Percentiles rank a stretch among this genome's conserved stretches.
Evolutionary conservation across 2,888 invertebrate genomes (phyloP).

Genomic region (Seira ritae): DNA sequence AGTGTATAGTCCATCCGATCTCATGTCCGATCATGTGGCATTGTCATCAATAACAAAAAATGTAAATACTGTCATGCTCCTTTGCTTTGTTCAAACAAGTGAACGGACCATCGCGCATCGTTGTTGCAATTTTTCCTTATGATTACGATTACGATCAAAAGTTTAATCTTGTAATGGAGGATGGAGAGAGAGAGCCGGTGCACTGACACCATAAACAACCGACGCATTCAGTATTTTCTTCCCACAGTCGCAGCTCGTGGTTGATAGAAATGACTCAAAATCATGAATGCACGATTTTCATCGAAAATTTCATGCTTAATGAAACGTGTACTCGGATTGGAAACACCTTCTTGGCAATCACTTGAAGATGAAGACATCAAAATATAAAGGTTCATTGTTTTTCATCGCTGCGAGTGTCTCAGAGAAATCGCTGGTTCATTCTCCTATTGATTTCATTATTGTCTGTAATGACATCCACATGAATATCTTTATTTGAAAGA

Average conservation of each 20-base stretch:
- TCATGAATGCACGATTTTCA: background rate
- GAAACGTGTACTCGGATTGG: background rate
- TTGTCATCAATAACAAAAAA: background rate
- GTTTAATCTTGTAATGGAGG: no score
- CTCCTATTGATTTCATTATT: slow-evolving; percentile 49
- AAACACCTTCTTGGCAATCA: background rate
- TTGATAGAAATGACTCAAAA: background rate
- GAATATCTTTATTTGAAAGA: no score
- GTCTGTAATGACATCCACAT: slow-evolving; percentile 55
- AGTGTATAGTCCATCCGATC: no score
- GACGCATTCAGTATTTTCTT: background rate
- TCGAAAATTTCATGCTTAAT: background rate
- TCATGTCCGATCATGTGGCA: background rate
- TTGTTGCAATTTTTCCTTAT: no score
- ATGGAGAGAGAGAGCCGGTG: no score
- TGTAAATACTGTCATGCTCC: background rate
- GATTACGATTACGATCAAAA: no score
- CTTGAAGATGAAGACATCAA: background rate
- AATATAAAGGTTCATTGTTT: background rate
- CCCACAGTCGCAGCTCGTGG: background rate
- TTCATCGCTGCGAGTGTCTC: background rate
- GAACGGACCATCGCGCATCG: no score
- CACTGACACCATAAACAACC: background rate
- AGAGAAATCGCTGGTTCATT: slow-evolving; percentile 51
- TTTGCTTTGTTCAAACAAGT: no score